Conservation (phyloP, 1,140 invertebrate species). For the Euwallacea fornicatus region DNA sequence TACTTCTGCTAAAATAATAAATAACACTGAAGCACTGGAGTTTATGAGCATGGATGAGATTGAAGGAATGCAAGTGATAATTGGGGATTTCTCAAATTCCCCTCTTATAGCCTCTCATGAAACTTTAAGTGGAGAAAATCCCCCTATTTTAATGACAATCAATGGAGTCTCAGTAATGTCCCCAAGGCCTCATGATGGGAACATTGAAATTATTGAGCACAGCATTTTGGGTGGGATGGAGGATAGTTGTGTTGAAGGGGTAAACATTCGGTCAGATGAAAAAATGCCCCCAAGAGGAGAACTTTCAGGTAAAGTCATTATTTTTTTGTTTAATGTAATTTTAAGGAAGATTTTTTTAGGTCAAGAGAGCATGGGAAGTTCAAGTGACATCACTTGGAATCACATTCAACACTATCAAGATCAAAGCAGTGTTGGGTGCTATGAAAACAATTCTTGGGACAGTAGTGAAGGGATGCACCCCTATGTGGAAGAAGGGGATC, state of each 20-base stretch:
- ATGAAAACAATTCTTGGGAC: slow-evolving; percentile 34
- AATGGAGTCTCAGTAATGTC: slow-evolving; percentile 38
- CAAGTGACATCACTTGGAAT: slow-evolving; percentile 50
- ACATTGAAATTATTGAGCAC: slow-evolving; percentile 38
- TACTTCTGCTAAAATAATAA: slow-evolving; percentile 44
- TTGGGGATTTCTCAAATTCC: slow-evolving; percentile 45
- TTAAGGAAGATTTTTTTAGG: slow-evolving; percentile 44
- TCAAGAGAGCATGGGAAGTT: slow-evolving; percentile 74
- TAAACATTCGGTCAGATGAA: slow-evolving; percentile 81
- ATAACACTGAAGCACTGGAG: slow-evolving; percentile 44
- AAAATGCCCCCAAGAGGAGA: slow-evolving; percentile 81
- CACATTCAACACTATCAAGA: slow-evolving; percentile 48
- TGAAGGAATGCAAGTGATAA: slow-evolving; percentile 47
- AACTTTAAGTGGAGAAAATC: slow-evolving; percentile 34
- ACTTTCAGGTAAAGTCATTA: slow-evolving; percentile 59
- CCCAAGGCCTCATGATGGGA: slow-evolving; percentile 16
- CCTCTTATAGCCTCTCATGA: slow-evolving; percentile 46
- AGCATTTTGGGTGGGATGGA: slow-evolving; percentile 60
- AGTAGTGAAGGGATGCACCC: slow-evolving; percentile 11
- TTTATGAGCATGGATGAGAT: slow-evolving; percentile 49
- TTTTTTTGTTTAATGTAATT: neutral
- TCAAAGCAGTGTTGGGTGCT: slow-evolving; percentile 50
- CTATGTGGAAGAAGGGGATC: slow-evolving; percentile 12
- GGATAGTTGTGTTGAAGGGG: slow-evolving; percentile 61
- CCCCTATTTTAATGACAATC: slow-evolving; percentile 47